phyloP scores from a whole-genome alignment of 2,888 invertebrate genomes.

The Callyntrura guangdongensis region DNA sequence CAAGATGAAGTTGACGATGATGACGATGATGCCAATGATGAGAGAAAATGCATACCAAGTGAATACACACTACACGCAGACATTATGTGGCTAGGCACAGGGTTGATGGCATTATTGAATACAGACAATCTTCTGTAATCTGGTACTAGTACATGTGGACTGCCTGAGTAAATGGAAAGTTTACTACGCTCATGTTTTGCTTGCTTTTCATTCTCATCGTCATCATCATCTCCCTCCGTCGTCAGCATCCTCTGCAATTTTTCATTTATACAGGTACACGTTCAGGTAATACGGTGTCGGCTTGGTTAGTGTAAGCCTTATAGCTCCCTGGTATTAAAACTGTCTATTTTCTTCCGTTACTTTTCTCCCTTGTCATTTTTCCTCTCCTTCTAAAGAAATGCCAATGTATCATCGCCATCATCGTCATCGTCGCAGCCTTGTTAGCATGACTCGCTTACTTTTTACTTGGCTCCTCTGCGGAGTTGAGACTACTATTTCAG shows the following conservation, averaged over 20 bases:
- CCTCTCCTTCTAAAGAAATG: constrained; percentile 62
- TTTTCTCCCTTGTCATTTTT: constrained; percentile 65
- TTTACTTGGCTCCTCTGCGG: constrained; percentile 23
- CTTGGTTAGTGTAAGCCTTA: background rate
- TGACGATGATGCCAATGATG: background rate
- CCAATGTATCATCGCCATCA: constrained; percentile 75
- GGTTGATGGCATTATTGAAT: constrained; percentile 1
- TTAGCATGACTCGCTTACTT: constrained; percentile 77
- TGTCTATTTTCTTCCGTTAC: background rate
- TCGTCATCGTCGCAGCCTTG: constrained; percentile 59
- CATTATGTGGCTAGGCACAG: background rate
- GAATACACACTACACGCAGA: constrained; percentile 26
- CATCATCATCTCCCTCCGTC: constrained; percentile 16
- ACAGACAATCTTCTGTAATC: constrained; percentile 51
- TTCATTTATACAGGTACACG: constrained; percentile 32
- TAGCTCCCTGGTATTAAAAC: background rate
- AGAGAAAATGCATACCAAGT: constrained; percentile 59
- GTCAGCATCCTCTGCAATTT: constrained; percentile 35
- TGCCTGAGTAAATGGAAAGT: constrained; percentile 2
- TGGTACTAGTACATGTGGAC: background rate
- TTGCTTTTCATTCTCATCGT: constrained; percentile 50
- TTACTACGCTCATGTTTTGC: constrained; percentile 11
- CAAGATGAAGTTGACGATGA: background rate
- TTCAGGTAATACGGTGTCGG: constrained; percentile 6
- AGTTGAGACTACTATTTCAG: constrained; percentile 9